These are phyloP conservation scores for Mantis religiosa DNA, from an alignment of 2,888 invertebrate genomes.

Conservation along the genomic window DNA sequence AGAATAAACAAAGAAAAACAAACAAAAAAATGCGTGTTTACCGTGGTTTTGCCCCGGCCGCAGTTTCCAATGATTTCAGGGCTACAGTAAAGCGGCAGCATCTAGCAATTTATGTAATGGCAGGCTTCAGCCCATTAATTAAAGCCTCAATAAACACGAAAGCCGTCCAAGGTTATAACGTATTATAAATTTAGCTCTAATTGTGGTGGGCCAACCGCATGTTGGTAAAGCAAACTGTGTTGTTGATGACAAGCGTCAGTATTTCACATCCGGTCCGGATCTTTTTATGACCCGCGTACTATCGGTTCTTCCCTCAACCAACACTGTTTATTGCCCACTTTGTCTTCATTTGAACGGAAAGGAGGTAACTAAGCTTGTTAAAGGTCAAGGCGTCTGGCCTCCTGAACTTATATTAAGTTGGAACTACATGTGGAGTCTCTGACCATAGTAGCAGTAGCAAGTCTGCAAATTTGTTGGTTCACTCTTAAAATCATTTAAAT, in stretches of 20 bases:
- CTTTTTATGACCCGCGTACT: neutral
- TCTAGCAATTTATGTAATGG: neutral
- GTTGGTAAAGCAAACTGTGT: neutral
- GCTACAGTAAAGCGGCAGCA: neutral
- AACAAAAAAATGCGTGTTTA: neutral
- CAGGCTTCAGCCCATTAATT: neutral
- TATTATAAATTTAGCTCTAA: constrained; percentile 9
- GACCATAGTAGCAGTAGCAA: too few relatives aligned
- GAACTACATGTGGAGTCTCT: too few relatives aligned
- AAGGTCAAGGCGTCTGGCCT: neutral
- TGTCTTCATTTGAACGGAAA: neutral
- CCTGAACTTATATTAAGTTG: neutral
- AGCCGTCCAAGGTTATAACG: neutral
- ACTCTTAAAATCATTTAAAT: too few relatives aligned
- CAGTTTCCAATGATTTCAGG: neutral
- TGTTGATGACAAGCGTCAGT: neutral
- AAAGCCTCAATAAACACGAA: neutral
- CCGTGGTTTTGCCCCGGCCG: neutral
- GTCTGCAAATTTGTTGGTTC: too few relatives aligned
- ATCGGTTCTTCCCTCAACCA: neutral
- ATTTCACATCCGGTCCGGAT: neutral
- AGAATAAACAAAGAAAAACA: neutral
- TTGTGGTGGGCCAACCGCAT: neutral
- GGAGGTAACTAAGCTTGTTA: neutral
- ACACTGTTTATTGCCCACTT: neutral